A percentile compares a stretch with the other conserved stretches of the same genome.
These are phyloP conservation scores for Scolopax mira DNA, from an alignment of 2,113 vertebrate species.

Conservation along the genomic window DNA sequence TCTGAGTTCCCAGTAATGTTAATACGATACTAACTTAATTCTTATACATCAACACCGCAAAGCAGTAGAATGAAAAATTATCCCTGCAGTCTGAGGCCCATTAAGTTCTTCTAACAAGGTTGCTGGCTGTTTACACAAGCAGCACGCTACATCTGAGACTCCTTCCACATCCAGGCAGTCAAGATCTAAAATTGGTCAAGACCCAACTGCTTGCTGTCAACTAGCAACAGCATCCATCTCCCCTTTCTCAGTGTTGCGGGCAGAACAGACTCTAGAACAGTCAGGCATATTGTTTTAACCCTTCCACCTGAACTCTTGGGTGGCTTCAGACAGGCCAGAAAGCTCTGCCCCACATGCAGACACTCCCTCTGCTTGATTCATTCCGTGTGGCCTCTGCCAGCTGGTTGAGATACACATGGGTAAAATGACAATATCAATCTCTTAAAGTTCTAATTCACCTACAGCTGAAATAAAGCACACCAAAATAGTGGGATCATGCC, in stretches of 20 bases:
- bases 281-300: background rate
- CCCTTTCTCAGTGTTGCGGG: background rate
- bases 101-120: conserved; percentile 20
- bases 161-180: background rate
- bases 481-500: background rate
- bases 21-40: background rate
- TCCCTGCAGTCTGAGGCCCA: background rate
- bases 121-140: background rate
- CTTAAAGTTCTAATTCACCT: background rate
- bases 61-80: background rate
- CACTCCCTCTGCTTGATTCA: background rate
- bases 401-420: background rate
- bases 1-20: background rate
- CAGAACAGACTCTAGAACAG: background rate
- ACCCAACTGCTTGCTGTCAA: background rate
- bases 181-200: background rate
- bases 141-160: background rate
- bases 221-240: background rate
- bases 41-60: background rate
- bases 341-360: background rate
- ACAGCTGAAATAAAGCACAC: background rate
- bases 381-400: background rate
- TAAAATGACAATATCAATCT: background rate
- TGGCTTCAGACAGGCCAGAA: background rate
- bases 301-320: background rate